These are phyloP conservation scores for Gulo gulo DNA, from an alignment of 2,113 vertebrate species.

Conservation along the genomic window DNA sequence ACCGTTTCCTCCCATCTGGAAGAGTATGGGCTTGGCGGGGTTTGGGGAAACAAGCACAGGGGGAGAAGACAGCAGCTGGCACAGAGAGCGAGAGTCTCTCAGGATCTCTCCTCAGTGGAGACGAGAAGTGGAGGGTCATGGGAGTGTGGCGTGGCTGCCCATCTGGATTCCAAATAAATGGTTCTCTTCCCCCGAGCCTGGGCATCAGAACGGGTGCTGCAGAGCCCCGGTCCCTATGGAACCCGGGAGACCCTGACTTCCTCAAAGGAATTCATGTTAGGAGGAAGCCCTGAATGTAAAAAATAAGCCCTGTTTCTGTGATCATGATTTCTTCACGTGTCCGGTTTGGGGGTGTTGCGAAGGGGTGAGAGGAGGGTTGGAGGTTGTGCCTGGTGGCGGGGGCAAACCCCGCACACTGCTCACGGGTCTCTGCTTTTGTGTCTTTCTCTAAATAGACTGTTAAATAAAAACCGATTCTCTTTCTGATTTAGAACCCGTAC, in stretches of 20 bases:
- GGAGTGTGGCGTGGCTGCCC: neutral
- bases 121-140: neutral
- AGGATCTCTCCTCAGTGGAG: neutral
- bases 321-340: neutral
- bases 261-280: neutral
- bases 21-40: neutral
- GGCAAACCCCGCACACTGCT: fast-evolving
- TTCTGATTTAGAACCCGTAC: neutral
- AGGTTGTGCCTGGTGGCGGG: too few species aligned
- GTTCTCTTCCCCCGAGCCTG: neutral
- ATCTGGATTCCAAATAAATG: neutral
- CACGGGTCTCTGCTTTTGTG: neutral
- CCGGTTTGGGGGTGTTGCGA: neutral
- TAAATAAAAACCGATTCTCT: neutral
- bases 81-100: neutral
- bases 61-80: neutral
- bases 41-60: neutral
- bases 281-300: neutral
- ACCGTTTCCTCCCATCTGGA: neutral
- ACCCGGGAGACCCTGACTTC: neutral
- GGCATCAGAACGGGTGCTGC: neutral
- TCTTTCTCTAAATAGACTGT: neutral
- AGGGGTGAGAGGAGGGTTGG: neutral
- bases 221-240: neutral
- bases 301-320: neutral